Evolutionary conservation across 1,140 invertebrate genomes (phyloP).

Genomic region (Ceratosolen fusciceps): DNA sequence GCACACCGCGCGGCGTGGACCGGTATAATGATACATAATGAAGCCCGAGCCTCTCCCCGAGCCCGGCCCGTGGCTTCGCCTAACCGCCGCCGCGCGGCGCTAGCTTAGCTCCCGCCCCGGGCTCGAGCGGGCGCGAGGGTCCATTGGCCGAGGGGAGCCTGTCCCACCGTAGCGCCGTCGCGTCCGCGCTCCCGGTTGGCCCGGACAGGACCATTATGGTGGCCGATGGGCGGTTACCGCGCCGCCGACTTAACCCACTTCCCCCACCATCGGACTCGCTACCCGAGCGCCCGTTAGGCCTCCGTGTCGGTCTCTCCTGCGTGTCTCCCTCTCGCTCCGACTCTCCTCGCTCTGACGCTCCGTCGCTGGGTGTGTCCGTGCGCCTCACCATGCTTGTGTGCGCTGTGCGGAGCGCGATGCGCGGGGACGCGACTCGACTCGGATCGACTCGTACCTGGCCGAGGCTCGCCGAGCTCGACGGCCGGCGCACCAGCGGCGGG

Average conservation of each 20-base stretch:
- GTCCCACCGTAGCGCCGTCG: neutral
- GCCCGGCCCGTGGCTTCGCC: conserved; percentile 56
- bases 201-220: conserved; percentile 67
- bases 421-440: too few relatives aligned
- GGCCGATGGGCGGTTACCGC: conserved; percentile 53
- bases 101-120: conserved; percentile 53
- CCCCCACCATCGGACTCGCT: neutral
- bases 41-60: conserved; percentile 70
- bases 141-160: neutral
- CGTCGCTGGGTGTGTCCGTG: too few relatives aligned
- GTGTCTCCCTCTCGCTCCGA: too few relatives aligned
- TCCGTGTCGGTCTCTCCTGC: too few relatives aligned
- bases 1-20: conserved; percentile 72
- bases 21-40: conserved; percentile 74
- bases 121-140: neutral
- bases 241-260: conserved; percentile 50
- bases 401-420: too few relatives aligned
- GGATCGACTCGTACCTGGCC: too few relatives aligned
- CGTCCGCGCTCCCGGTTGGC: conserved; percentile 55
- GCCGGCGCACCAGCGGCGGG: too few relatives aligned
- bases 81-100: conserved; percentile 60
- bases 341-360: too few relatives aligned
- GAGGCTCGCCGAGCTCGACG: too few relatives aligned
- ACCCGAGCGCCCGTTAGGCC: too few relatives aligned
- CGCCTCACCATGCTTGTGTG: too few relatives aligned